phyloP scores from a whole-genome alignment of 53 echinoderm and acorn worm genomes.

The Hippasteria phrygiana region DNA sequence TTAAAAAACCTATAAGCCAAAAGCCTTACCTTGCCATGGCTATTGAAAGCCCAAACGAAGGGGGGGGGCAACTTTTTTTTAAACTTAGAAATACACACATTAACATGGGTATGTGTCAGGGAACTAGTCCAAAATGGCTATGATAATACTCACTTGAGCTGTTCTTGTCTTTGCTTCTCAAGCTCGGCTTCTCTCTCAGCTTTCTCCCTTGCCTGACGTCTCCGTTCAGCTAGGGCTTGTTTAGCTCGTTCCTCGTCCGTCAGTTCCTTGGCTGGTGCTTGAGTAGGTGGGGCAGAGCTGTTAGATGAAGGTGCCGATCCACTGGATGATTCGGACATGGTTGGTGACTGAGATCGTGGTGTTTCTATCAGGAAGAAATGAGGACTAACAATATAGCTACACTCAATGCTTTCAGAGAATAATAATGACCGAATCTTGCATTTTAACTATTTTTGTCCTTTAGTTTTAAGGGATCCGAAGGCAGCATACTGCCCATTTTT shows the following conservation, averaged over 20 bases:
- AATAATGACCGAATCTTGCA: too few relatives aligned
- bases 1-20: too few relatives aligned
- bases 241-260: slow-evolving; percentile 91
- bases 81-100: background rate
- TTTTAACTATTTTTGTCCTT: too few relatives aligned
- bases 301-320: slow-evolving; percentile 32
- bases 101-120: background rate
- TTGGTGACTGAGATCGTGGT: slow-evolving; percentile 34
- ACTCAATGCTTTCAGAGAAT: too few relatives aligned
- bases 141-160: slow-evolving; percentile 70
- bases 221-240: slow-evolving; percentile 89
- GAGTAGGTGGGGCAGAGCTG: slow-evolving; percentile 15
- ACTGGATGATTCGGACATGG: slow-evolving; percentile 44
- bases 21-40: too few relatives aligned
- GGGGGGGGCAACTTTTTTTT: background rate
- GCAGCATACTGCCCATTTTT: too few relatives aligned
- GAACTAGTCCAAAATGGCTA: background rate
- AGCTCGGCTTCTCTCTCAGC: slow-evolving; percentile 84
- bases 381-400: background rate
- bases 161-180: slow-evolving; percentile 86
- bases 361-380: slow-evolving; percentile 8
- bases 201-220: slow-evolving; percentile 88
- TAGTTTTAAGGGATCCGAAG: too few relatives aligned
- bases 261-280: slow-evolving; percentile 67
- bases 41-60: too few relatives aligned